Conservation (phyloP, 2,797 vertebrate genomes). For the Hemibagrus guttatus region DNA sequence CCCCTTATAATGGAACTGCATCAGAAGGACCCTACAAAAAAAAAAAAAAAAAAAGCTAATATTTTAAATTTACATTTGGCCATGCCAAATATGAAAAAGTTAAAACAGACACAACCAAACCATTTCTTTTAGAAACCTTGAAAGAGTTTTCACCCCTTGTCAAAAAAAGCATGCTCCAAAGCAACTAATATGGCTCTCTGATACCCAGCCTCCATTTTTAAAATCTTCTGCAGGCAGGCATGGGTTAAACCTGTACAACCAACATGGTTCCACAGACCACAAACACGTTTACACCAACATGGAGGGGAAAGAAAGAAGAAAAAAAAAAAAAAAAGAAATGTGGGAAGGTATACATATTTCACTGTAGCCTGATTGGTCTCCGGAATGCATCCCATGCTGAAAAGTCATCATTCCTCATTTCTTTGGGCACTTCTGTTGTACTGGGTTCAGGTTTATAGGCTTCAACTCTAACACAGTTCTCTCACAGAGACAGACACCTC, state of each 20-base stretch:
- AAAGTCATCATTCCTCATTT: slow-evolving; percentile 67
- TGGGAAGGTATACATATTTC: slow-evolving; percentile 62
- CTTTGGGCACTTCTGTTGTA: slow-evolving; percentile 70
- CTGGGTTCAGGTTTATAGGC: slow-evolving; percentile 80
- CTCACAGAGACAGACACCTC: slow-evolving; percentile 46
- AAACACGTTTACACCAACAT: slow-evolving; percentile 92
- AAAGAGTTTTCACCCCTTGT: slow-evolving; percentile 65
- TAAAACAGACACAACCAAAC: slow-evolving; percentile 61
- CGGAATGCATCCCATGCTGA: slow-evolving; percentile 65
- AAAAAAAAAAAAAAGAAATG: slow-evolving; percentile 59
- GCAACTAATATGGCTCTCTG: slow-evolving; percentile 69
- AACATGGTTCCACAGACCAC: slow-evolving; percentile 89
- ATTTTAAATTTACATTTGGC: slow-evolving; percentile 72
- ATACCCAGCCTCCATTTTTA: slow-evolving; percentile 62
- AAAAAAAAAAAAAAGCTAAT: slow-evolving; percentile 61
- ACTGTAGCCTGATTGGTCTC: slow-evolving; percentile 64
- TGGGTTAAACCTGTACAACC: slow-evolving; percentile 83
- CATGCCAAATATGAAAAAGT: slow-evolving; percentile 65
- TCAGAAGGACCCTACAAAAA: slow-evolving; percentile 80
- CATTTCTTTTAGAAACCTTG: slow-evolving; percentile 66
- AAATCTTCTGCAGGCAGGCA: slow-evolving; percentile 64
- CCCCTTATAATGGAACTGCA: slow-evolving; percentile 76
- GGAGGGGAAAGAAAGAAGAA: too few species aligned
- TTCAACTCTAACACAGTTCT: slow-evolving; percentile 67
- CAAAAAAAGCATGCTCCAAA: slow-evolving; percentile 83